These are phyloP conservation scores for Leptinotarsa undecemlineata DNA, from an alignment of 1,140 invertebrate species.

Conservation along the genomic window DNA sequence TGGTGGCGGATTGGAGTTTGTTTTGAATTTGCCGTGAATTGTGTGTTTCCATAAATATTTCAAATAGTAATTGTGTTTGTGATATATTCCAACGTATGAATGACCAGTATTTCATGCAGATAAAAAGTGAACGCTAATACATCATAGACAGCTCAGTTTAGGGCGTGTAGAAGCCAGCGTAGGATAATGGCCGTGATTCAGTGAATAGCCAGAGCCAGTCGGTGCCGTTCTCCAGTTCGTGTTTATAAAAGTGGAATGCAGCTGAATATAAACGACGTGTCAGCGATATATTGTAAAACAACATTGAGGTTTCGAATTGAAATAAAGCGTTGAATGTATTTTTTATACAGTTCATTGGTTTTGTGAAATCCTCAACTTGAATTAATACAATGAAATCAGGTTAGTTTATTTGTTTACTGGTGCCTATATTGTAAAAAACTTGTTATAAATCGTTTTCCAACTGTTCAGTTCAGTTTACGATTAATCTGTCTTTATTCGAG, in stretches of 20 bases:
- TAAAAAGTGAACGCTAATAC: constrained; percentile 8
- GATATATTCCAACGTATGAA: background rate
- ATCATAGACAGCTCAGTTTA: constrained; percentile 31
- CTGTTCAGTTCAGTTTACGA: background rate
- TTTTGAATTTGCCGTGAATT: constrained; percentile 46
- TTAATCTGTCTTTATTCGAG: too few species aligned
- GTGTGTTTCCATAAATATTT: constrained; percentile 20
- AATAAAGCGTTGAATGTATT: constrained; percentile 12
- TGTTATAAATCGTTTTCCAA: background rate
- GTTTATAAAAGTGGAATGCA: constrained; percentile 12
- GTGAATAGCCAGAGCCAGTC: constrained; percentile 21
- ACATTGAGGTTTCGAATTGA: background rate
- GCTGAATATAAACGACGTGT: constrained; percentile 19
- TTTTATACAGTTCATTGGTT: constrained; percentile 1
- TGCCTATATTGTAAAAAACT: constrained; percentile 9
- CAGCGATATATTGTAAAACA: constrained; percentile 5
- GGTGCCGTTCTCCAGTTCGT: constrained; percentile 25
- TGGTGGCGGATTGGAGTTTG: constrained; percentile 44
- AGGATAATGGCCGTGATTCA: constrained; percentile 26
- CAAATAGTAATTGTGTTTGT: background rate
- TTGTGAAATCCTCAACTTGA: background rate
- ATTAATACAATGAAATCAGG: constrained; percentile 22
- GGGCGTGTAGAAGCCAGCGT: constrained; percentile 47
- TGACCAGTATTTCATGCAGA: background rate
- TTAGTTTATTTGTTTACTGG: constrained; percentile 22